Conservation (phyloP, 2,113 vertebrate species). For the Xiphorhynchus elegans region DNA sequence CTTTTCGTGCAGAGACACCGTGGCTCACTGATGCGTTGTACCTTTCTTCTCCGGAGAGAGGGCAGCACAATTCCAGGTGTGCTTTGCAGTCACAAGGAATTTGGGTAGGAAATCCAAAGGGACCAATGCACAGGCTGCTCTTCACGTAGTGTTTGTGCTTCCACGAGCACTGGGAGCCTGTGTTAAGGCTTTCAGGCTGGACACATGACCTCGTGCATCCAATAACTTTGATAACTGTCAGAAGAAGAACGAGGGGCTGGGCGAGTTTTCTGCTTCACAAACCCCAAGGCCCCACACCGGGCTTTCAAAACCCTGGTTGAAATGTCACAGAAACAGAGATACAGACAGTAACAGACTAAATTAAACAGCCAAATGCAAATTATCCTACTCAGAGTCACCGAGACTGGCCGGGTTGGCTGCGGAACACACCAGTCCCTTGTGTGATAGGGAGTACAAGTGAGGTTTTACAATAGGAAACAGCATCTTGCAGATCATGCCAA, state of each 20-base stretch:
- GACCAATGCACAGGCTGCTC: background rate
- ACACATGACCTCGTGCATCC: background rate
- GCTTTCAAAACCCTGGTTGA: background rate
- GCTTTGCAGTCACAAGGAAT: background rate
- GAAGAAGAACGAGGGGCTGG: background rate
- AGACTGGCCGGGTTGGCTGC: background rate
- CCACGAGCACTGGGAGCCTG: background rate
- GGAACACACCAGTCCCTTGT: background rate
- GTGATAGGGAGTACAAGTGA: background rate
- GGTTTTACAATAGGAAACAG: background rate
- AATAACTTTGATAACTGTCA: background rate
- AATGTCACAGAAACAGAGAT: background rate
- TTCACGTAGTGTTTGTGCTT: background rate
- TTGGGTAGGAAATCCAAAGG: background rate
- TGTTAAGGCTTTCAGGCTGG: slow-evolving; percentile 11
- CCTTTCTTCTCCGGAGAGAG: background rate
- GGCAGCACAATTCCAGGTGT: background rate
- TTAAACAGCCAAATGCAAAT: background rate
- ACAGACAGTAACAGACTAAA: background rate
- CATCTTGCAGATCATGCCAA: background rate
- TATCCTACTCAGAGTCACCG: background rate
- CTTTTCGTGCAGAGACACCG: background rate
- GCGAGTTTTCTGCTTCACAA: background rate
- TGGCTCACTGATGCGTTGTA: background rate
- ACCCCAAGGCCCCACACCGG: background rate